Evolutionary conservation across 2,797 vertebrate species (phyloP).

Genomic region (Somateria mollissima): DNA sequence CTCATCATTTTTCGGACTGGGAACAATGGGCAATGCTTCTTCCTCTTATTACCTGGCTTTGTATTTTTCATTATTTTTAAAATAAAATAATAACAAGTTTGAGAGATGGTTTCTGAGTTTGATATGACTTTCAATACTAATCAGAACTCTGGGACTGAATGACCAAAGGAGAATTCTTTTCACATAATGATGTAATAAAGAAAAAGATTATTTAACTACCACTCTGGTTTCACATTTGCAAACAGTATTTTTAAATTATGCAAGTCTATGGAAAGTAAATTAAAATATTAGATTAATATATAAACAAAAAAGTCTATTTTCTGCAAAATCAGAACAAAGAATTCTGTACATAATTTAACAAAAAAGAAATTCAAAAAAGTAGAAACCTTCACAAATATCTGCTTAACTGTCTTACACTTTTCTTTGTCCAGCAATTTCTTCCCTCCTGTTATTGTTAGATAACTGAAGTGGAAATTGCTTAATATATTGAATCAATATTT

Average conservation of each 20-base stretch:
- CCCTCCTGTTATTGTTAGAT: background rate
- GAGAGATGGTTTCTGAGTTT: background rate
- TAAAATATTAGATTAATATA: background rate
- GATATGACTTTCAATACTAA: background rate
- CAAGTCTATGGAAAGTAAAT: background rate
- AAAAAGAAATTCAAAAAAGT: background rate
- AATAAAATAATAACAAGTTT: background rate
- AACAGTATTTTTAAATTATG: background rate
- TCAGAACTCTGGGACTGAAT: background rate
- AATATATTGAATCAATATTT: slow-evolving; percentile 28
- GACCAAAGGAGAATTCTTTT: background rate
- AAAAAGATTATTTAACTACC: background rate
- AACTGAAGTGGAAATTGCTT: slow-evolving; percentile 36
- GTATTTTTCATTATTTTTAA: background rate
- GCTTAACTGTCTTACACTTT: background rate
- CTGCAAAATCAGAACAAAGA: background rate
- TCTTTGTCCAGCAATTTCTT: background rate
- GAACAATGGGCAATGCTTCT: background rate
- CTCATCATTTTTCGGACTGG: background rate
- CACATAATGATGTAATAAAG: background rate
- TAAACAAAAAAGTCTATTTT: background rate
- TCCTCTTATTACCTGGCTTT: background rate
- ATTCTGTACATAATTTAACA: background rate
- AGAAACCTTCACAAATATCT: background rate
- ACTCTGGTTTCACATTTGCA: background rate